These are phyloP conservation scores for Cylas formicarius DNA, from an alignment of 1,140 invertebrate species.

Conservation along the genomic window DNA sequence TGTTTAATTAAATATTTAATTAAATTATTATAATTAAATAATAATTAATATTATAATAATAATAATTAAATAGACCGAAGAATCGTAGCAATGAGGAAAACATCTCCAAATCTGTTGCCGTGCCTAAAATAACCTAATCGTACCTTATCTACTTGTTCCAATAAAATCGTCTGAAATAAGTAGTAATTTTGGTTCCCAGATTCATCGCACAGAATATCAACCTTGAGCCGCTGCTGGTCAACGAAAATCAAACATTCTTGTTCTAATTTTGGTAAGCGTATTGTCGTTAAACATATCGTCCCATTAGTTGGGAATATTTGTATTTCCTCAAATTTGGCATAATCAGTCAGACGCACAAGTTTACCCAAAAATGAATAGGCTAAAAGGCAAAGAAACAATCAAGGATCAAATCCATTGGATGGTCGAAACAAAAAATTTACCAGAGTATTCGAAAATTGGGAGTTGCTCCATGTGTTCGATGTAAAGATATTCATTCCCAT, in stretches of 20 bases:
- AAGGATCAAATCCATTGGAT: not conserved
- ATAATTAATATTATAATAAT: too few species aligned
- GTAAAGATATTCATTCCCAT: constrained; percentile 8
- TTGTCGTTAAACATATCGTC: constrained; percentile 7
- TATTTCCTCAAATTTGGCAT: not conserved
- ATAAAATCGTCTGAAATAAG: not conserved
- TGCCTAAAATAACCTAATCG: too few species aligned
- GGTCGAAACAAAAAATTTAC: not conserved
- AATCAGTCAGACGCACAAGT: constrained; percentile 1
- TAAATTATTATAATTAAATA: too few species aligned
- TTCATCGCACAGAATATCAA: constrained; percentile 10
- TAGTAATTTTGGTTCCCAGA: not conserved
- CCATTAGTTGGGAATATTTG: constrained; percentile 2
- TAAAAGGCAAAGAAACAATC: not conserved
- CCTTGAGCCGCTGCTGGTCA: not conserved
- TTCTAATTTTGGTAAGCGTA: constrained; percentile 2
- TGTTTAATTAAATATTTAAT: too few species aligned
- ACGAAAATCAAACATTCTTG: constrained; percentile 12
- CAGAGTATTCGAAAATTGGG: not conserved
- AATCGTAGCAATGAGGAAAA: too few species aligned
- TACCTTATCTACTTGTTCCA: constrained; percentile 9
- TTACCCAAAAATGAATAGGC: not conserved
- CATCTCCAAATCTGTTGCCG: too few species aligned
- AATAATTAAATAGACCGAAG: too few species aligned
- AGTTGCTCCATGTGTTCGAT: constrained; percentile 8